A percentile compares a stretch with the other conserved stretches of the same genome.
Evolutionary conservation across 2,888 invertebrate genomes (phyloP).

Genomic region (Cecidostiba fungosa): DNA sequence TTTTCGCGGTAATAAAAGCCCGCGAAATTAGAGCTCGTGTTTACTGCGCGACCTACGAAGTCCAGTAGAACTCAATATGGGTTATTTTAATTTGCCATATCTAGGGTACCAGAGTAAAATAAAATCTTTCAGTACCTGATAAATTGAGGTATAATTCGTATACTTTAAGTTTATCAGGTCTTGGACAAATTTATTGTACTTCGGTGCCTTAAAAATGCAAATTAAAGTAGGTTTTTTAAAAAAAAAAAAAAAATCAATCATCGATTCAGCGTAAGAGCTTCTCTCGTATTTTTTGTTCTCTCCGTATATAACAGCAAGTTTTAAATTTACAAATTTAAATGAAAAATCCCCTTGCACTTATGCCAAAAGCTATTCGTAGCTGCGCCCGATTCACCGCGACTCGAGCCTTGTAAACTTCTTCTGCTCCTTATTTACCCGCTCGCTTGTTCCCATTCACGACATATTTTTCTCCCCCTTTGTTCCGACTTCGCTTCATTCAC

Average conservation of each 20-base stretch:
- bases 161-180: too few species aligned
- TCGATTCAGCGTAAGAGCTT: not conserved
- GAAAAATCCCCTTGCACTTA: conserved; percentile 18
- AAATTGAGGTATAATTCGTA: too few species aligned
- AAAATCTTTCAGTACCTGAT: too few species aligned
- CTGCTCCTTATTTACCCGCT: conserved; percentile 31
- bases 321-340: conserved; percentile 48
- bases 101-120: too few species aligned
- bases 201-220: too few species aligned
- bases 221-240: not conserved
- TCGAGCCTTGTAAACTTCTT: conserved; percentile 51
- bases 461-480: not conserved
- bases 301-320: conserved; percentile 17
- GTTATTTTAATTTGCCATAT: too few species aligned
- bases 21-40: not conserved
- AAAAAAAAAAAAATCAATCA: not conserved
- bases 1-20: too few species aligned
- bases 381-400: conserved; percentile 21
- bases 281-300: too few species aligned
- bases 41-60: too few species aligned
- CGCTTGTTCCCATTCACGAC: not conserved
- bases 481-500: not conserved
- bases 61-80: too few species aligned
- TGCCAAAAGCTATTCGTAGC: conserved; percentile 36
- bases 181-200: too few species aligned